Base-by-base conservation (phyloP, 2,888 invertebrate genomes). In the Drosophila paramelanica region DNA sequence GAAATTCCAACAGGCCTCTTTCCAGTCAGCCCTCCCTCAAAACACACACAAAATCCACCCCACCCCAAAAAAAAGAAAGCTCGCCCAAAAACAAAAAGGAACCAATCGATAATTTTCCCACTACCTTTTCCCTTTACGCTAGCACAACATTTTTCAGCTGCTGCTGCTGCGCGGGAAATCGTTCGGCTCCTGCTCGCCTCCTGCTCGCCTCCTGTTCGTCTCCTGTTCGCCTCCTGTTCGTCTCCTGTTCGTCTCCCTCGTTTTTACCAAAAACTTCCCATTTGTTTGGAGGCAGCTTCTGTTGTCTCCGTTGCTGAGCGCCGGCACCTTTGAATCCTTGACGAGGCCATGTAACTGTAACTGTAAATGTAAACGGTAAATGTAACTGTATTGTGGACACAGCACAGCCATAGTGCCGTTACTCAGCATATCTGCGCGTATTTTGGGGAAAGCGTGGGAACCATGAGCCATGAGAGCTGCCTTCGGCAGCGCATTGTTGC, bases 51-150 rank as follows among this genome's bases (percentile, higher is more conserved):
- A 27, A 17, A 17, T 17, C 17, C 17, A 17, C 17, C 17, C 17
- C 17, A 23, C 10, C 31, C 31, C 31, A 10, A 6, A 27, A 31
- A 31, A 31, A 31, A 31, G 10, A 31, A 31, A 31, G 31, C 31
- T 31, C 1, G 46, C 36, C n/a, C 39, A 38, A 27, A 42, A 62
- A 62, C 55, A 50, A 64, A 53, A 41, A 72, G 49, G 66, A 72
- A 65, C 72, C 79, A 84, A 87, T 85, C 84, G 88, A 85, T 85
- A 85, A 76, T 83, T 70, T 76, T 58, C 25, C 70, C 76, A 64
- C 67, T 55, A 50, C 57, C 65, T 53, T 65, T 76, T 68, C 56
- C 76, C 73, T 31, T 69, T 60, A 59, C 77, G 67, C 82, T 73
- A 25, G 62, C 70, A 62, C 72, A 79, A 82, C 75, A 77, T 66